phyloP scores from a whole-genome alignment of 2,113 vertebrate species.

The Tringa solitaria region DNA sequence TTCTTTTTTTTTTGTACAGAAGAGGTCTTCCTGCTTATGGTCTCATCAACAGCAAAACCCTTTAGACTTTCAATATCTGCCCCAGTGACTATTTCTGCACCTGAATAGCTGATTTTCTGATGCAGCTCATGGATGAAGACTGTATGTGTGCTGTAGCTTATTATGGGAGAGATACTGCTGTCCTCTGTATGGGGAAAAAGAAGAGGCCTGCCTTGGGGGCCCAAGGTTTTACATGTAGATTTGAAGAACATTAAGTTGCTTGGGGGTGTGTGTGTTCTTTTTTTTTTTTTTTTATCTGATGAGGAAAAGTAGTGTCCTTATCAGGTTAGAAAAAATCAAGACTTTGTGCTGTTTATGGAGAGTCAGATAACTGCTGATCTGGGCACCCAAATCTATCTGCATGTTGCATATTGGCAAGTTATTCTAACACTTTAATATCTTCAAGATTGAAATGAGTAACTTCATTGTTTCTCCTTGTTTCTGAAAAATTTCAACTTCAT shows the following conservation, averaged over 20 bases:
- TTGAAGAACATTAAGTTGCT: neutral
- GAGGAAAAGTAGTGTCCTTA: neutral
- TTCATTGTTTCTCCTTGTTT: neutral
- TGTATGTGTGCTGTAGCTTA: neutral
- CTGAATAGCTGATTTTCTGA: neutral
- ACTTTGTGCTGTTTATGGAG: neutral
- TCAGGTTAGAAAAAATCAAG: neutral
- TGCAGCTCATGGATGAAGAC: accelerated
- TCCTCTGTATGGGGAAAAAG: neutral
- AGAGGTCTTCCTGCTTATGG: neutral
- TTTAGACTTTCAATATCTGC: neutral
- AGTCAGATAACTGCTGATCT: neutral
- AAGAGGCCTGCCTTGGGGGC: neutral
- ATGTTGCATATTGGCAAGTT: neutral
- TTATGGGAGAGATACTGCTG: neutral
- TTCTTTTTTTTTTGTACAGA: neutral
- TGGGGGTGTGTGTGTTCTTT: too few species aligned
- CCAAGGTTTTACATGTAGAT: neutral
- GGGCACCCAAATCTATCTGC: neutral
- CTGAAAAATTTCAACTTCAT: neutral
- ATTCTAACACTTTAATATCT: neutral
- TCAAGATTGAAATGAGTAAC: neutral
- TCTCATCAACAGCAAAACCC: neutral
- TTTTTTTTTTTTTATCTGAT: neutral
- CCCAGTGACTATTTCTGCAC: neutral